phyloP scores from a whole-genome alignment of 2,888 invertebrate species.

The Norana najaformis region DNA sequence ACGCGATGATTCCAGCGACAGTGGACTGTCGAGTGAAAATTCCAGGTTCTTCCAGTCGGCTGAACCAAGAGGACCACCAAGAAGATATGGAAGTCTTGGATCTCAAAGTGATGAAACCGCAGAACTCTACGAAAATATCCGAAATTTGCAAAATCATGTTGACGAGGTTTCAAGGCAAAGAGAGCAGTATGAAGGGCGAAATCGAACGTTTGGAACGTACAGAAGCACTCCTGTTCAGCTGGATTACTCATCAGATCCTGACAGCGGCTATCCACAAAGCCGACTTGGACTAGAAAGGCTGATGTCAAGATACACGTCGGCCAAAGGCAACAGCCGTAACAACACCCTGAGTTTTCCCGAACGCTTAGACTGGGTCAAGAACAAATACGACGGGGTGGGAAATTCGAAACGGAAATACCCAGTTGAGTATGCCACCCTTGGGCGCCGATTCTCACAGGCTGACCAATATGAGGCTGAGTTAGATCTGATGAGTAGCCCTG shows the following conservation, averaged over 20 bases:
- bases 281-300: conserved; percentile 2
- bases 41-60: conserved; percentile 17
- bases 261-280: conserved; percentile 30
- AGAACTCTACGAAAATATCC: conserved; percentile 22
- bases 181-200: background rate
- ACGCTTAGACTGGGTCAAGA: conserved; percentile 14
- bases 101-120: background rate
- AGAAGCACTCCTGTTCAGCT: conserved; percentile 32
- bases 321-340: background rate
- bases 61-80: background rate
- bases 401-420: conserved; percentile 5
- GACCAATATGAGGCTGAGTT: conserved; percentile 28
- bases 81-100: conserved; percentile 18
- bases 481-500: background rate
- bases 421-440: conserved; percentile 36
- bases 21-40: background rate
- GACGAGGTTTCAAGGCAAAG: background rate
- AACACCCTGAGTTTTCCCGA: conserved; percentile 23
- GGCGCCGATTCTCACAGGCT: conserved; percentile 32
- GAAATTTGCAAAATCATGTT: conserved; percentile 7
- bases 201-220: conserved; percentile 19
- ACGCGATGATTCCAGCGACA: background rate
- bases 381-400: background rate
- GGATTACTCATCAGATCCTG: conserved; percentile 45
- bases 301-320: background rate